phyloP scores from a whole-genome alignment of 1,140 invertebrate species.

The Microplitis mediator region DNA sequence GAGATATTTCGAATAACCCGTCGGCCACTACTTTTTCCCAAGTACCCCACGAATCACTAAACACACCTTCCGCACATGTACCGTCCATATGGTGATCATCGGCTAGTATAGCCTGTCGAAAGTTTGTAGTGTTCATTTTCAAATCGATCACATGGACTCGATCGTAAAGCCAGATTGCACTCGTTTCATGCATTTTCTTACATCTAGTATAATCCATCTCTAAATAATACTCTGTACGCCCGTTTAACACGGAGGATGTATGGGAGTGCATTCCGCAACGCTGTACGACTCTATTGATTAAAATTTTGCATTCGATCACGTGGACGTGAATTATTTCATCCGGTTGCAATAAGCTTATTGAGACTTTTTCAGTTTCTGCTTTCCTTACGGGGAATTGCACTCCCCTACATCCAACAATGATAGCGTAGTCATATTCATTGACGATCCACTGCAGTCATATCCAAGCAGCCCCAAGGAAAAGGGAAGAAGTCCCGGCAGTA shows the following conservation, averaged over 20 bases:
- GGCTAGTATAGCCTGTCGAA: too few relatives aligned
- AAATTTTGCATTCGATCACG: not conserved
- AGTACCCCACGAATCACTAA: too few relatives aligned
- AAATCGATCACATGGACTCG: not conserved
- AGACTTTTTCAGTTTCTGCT: too few relatives aligned
- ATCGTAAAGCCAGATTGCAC: not conserved
- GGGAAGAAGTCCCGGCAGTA: not conserved
- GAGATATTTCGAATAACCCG: too few relatives aligned
- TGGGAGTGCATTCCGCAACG: not conserved
- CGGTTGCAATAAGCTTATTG: too few relatives aligned
- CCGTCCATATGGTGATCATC: too few relatives aligned
- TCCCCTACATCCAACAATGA: not conserved
- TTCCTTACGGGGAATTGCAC: not conserved
- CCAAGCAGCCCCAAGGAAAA: not conserved
- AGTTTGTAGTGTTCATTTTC: not conserved
- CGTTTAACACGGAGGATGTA: too few relatives aligned
- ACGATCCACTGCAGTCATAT: not conserved
- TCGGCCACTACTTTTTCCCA: too few relatives aligned
- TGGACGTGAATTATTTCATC: too few relatives aligned
- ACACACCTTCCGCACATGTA: too few relatives aligned
- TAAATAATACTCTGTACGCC: too few relatives aligned
- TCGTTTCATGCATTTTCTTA: not conserved
- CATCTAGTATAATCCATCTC: not conserved
- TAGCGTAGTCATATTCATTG: not conserved
- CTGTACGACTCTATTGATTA: not conserved